A percentile compares a stretch with the other conserved stretches of the same genome.
These are phyloP conservation scores for Furnarius figulus DNA, from an alignment of 2,113 vertebrate genomes.

Conservation along the genomic window DNA sequence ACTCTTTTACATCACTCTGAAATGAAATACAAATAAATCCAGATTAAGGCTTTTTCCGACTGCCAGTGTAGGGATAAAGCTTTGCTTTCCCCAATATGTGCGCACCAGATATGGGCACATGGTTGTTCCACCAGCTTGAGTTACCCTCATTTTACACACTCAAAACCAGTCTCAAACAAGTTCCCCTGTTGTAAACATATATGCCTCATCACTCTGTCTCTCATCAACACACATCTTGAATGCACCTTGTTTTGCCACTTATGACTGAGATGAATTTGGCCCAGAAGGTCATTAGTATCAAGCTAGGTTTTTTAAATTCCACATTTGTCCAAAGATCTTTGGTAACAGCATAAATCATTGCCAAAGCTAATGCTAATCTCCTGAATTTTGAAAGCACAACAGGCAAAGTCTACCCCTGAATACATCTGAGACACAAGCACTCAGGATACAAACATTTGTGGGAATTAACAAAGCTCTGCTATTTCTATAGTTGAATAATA, in stretches of 20 bases:
- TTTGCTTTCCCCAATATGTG: fast-evolving
- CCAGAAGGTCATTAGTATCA: background rate
- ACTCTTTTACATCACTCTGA: background rate
- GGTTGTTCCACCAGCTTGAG: background rate
- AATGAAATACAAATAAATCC: conserved; percentile 1
- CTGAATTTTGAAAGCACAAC: conserved; percentile 39
- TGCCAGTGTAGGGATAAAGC: background rate
- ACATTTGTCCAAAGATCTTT: background rate
- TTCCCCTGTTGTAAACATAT: background rate
- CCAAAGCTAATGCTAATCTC: conserved; percentile 24
- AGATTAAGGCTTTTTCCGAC: conserved; percentile 6
- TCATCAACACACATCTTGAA: background rate
- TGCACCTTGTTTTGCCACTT: background rate
- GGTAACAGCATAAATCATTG: background rate
- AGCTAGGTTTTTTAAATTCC: background rate
- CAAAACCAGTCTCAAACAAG: background rate
- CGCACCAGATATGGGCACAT: background rate
- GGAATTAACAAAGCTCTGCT: background rate
- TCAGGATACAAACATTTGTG: background rate
- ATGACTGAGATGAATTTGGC: background rate
- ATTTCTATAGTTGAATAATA: background rate
- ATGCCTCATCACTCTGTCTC: background rate
- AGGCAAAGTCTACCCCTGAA: background rate
- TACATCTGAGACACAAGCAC: background rate
- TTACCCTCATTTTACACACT: background rate